Base-by-base conservation (phyloP, 2,888 invertebrate genomes). In the Lasioglossum villosulum region DNA sequence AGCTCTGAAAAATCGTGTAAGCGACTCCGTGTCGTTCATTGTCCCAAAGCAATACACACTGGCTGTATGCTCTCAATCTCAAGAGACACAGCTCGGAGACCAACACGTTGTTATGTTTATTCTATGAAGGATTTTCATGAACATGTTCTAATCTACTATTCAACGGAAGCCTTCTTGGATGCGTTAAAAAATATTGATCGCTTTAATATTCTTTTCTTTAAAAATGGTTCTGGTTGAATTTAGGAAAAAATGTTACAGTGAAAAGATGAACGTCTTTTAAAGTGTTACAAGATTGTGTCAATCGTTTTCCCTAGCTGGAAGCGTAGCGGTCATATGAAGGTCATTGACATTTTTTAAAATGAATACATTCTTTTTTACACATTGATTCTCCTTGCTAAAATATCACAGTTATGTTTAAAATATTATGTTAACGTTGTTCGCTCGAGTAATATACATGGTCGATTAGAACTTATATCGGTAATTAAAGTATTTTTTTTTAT, bases 1-100 rank as follows among this genome's bases (percentile, higher is more conserved):
- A 19, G 52, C 23, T 37, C 19, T 75, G 56, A 56, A 75, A 59
- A 77, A 77, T 45, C 19, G 34, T n/a, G 59, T 19, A 71, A 71
- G 19, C 34, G 66, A 66, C 66, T 34, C 34, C 66, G 66, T 68
- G 66, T 68, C 66, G 12, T 68, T 34, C 66, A 23, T 34, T 68
- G 66, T 68, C 30, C 34, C 19, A 1, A 10, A 37, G 34, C 30
- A 34, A 68, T 23, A 34, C 34, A 34, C 37, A 6, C 66, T 23
- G 34, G 19, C 19, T 16, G 1, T 34, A 37, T 4, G 66, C 34
- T 68, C 37, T 68, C 66, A 34, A 19, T 23, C 19, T 19, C 66
- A 6, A 23, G 34, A 68, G 23, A 68, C 66, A 68, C 30, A 10
- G 66, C 4, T 23, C 8, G 66, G 37, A 68, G 66, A 66, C 66